Evolutionary conservation across 2,888 invertebrate genomes (phyloP).

Genomic region (Coremacera marginata): DNA sequence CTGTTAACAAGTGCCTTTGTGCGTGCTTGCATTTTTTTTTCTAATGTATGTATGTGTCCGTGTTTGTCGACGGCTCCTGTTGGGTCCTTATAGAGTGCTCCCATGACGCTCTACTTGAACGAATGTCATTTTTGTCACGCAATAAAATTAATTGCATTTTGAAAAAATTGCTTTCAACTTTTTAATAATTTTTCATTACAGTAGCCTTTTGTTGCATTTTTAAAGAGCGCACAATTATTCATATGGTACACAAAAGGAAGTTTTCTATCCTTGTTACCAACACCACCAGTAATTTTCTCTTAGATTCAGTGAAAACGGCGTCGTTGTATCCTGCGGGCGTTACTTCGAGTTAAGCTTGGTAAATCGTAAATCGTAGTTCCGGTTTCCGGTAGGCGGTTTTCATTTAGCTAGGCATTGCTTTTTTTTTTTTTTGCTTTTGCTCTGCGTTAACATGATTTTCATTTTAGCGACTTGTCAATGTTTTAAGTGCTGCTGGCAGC

Average conservation of each 20-base stretch:
- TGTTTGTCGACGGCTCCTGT: background rate
- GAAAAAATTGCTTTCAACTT: background rate
- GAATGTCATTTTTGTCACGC: constrained; percentile 15
- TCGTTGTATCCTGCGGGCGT: background rate
- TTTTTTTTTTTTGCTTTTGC: background rate
- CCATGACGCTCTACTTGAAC: constrained; percentile 22
- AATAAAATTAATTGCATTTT: constrained; percentile 28
- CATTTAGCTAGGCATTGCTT: background rate
- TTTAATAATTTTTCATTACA: background rate
- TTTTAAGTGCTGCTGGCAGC: background rate
- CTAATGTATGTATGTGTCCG: background rate
- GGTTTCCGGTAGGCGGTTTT: background rate
- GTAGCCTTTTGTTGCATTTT: background rate
- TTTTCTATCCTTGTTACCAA: background rate
- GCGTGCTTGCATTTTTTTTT: too few species aligned
- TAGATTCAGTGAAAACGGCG: background rate
- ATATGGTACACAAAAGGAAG: background rate
- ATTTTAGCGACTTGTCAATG: background rate
- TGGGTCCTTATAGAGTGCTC: background rate
- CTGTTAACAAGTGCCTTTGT: too few species aligned
- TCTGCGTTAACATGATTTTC: background rate
- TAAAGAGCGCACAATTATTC: constrained; percentile 1
- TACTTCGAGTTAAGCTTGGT: background rate
- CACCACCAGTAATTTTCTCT: background rate
- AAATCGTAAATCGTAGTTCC: background rate